Percentiles rank a stretch among this genome's conserved stretches.
phyloP scores from a whole-genome alignment of 2,888 invertebrate genomes.

The Ariolimax columbianus region DNA sequence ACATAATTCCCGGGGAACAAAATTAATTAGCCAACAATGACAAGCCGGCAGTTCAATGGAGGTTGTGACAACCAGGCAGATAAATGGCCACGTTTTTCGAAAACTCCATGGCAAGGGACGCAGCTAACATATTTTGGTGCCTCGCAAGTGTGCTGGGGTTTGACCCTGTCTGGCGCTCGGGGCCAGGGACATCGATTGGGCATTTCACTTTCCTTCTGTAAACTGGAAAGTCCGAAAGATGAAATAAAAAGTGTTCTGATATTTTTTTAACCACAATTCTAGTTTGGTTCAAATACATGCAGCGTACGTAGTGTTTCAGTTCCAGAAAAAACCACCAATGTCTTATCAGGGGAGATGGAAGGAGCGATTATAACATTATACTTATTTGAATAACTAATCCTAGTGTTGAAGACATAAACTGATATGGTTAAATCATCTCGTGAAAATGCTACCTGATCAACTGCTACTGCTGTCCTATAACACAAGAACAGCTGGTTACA shows the following conservation, averaged over 20 bases:
- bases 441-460: too few relatives aligned
- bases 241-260: not conserved
- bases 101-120: constrained; percentile 23
- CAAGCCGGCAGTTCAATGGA: constrained; percentile 37
- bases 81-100: constrained; percentile 21
- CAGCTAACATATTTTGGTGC: constrained; percentile 32
- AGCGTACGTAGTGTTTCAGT: not conserved
- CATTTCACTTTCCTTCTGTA: not conserved
- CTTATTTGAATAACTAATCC: too few relatives aligned
- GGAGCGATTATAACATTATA: too few relatives aligned
- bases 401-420: too few relatives aligned
- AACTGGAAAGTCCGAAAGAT: not conserved
- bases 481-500: too few relatives aligned
- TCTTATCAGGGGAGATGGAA: too few relatives aligned
- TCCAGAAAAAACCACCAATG: too few relatives aligned
- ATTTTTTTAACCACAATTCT: not conserved
- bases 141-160: not conserved
- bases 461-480: too few relatives aligned
- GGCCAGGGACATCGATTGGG: not conserved
- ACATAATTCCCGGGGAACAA: constrained; percentile 19
- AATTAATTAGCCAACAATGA: constrained; percentile 36
- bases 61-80: constrained; percentile 37
- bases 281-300: not conserved
- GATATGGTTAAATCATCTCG: too few relatives aligned
- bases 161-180: not conserved